These are phyloP conservation scores for Eustalomyia histrio DNA, from an alignment of 2,888 invertebrate genomes.

Conservation along the genomic window DNA sequence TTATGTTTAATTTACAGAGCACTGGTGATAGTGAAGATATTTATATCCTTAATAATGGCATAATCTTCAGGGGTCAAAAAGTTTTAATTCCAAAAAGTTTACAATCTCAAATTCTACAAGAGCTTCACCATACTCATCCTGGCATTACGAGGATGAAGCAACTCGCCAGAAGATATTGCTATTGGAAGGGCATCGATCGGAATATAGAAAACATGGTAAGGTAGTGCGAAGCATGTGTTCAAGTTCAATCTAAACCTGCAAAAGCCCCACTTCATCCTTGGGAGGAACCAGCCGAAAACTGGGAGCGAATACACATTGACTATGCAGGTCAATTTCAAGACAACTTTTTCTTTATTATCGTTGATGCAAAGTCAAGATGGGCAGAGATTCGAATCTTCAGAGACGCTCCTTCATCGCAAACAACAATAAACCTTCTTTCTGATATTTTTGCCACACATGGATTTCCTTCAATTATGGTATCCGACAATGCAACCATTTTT, in stretches of 20 bases:
- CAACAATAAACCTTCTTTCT: no score
- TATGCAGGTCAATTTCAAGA: slow-evolving; percentile 45
- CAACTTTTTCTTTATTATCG: slow-evolving; percentile 36
- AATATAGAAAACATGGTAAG: slow-evolving; percentile 68
- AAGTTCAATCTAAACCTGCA: slow-evolving; percentile 33
- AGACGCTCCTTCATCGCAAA: no score
- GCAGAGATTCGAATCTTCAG: slow-evolving; percentile 32
- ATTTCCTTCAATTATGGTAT: no score
- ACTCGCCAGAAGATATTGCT: slow-evolving; percentile 69
- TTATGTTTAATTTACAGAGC: slow-evolving; percentile 5
- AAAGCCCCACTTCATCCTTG: slow-evolving; percentile 36
- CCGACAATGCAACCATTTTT: no score
- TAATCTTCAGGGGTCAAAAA: slow-evolving; percentile 64
- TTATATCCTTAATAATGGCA: slow-evolving; percentile 51
- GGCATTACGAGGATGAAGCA: slow-evolving; percentile 72
- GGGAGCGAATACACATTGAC: slow-evolving; percentile 45
- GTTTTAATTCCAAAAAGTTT: slow-evolving; percentile 62
- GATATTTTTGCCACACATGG: no score
- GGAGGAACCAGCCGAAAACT: slow-evolving; percentile 47
- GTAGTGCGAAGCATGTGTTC: slow-evolving; percentile 49
- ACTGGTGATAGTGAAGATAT: slow-evolving; percentile 22
- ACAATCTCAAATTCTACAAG: slow-evolving; percentile 59
- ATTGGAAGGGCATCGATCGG: slow-evolving; percentile 70
- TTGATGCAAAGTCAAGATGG: slow-evolving; percentile 44
- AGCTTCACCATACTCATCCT: slow-evolving; percentile 68